A percentile compares a stretch with the other conserved stretches of the same genome.
phyloP scores from a whole-genome alignment of 2,113 vertebrate genomes.

The Clinocottus analis region DNA sequence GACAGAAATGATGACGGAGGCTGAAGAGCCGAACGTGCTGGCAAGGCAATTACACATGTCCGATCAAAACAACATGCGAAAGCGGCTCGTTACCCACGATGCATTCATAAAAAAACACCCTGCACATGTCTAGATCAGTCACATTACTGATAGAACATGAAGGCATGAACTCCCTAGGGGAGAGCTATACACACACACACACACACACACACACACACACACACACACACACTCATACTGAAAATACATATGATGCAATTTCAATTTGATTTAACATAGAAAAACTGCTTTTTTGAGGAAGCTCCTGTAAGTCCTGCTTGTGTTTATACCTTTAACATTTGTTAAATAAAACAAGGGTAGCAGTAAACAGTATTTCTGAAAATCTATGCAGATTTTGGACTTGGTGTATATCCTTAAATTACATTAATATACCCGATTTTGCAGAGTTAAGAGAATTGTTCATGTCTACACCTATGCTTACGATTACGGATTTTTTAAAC shows the following conservation, averaged over 20 bases:
- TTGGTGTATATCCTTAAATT: too few species aligned
- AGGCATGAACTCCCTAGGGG: too few species aligned
- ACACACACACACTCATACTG: background rate
- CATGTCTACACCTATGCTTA: too few species aligned
- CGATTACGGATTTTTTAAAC: too few species aligned
- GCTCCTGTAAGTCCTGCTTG: background rate
- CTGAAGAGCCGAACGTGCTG: background rate
- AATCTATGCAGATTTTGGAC: background rate
- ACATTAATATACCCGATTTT: background rate
- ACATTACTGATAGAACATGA: too few species aligned
- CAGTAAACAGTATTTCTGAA: too few species aligned
- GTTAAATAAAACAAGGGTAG: background rate
- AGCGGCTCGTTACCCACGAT: background rate
- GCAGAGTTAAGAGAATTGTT: background rate
- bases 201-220: background rate
- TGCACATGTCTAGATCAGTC: background rate
- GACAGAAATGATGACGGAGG: slow-evolving; percentile 5
- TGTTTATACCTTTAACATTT: background rate
- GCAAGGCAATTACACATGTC: background rate
- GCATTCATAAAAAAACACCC: background rate
- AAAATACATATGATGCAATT: background rate
- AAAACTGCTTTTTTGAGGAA: too few species aligned
- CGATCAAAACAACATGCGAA: background rate
- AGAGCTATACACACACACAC: background rate
- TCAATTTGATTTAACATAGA: too few species aligned